Evolutionary conservation across 2,113 vertebrate species (phyloP), one percentile per base, ranked within the genome.

Genomic region (Argyrosomus japonicus): DNA sequence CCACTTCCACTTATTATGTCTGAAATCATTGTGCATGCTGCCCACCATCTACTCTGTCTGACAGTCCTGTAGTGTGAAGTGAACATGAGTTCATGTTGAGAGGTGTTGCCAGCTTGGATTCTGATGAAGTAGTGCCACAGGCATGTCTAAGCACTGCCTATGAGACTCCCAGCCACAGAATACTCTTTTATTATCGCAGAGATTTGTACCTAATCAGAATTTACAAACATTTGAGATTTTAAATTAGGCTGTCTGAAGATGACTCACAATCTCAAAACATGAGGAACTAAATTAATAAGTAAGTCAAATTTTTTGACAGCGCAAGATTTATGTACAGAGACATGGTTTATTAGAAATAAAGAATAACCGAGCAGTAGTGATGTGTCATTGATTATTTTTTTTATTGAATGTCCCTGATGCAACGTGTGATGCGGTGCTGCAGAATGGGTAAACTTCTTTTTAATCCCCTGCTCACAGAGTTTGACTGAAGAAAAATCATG

Each of bases 381-480:
- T 40, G 13, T 74, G 32, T 78, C 7, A 79, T 45, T 75, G 58
- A 85, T 72, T 62, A 54, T 78, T 80, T 85, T 85, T 45, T 83
- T 61, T 47, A 47, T 68, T 82, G 23, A 69, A 60, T 87, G 21
- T 82, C 50, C 43, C 70, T n/a, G 85, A 86, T 87, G 89, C 75
- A 69, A 64, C 70, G 4, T 73, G 73, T 57, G 73, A 3, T 65
- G 84, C 77, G 47, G 48, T 75, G 60, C 85, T 62, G 61, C 65
- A 53, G 61, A 32, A 36, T 43, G 75, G 83, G 90, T 90, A 85
- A 90, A 84, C 48, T 68, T 50, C n/a, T 60, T 40, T 32, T 21
- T 3, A 68, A 57, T 61, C 21, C n/a, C 27, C 63, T n/a, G 45
- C 17, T 50, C 32, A 68, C 68, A 71, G 25, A 74, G 58, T 74